Evolutionary conservation across 2,888 invertebrate species (phyloP).

Genomic region (Diarsia brunnea): DNA sequence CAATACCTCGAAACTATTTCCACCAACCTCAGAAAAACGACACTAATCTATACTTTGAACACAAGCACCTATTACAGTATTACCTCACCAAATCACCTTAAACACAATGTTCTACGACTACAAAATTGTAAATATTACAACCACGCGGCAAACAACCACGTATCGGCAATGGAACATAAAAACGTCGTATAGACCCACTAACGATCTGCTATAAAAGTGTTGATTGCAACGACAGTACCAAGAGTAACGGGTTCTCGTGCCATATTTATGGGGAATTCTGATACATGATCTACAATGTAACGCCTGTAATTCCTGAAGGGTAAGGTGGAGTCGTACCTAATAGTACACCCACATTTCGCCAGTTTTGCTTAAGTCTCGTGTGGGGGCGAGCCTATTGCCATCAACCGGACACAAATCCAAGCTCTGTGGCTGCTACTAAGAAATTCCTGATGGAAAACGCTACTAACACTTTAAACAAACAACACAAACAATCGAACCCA

Average conservation of each 20-base stretch:
- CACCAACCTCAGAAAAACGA: background rate
- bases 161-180: conserved; percentile 52
- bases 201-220: conserved; percentile 56
- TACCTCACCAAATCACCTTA: conserved; percentile 29
- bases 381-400: too few relatives aligned
- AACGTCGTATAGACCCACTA: conserved; percentile 45
- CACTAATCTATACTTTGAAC: conserved; percentile 12
- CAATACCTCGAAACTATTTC: background rate
- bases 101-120: conserved; percentile 30
- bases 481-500: too few relatives aligned
- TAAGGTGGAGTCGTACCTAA: too few relatives aligned
- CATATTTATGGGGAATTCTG: conserved; percentile 28
- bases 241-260: conserved; percentile 33
- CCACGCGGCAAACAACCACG: conserved; percentile 1
- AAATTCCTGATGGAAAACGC: too few relatives aligned
- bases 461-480: too few relatives aligned
- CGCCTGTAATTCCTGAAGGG: too few relatives aligned
- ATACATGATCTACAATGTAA: conserved; percentile 8
- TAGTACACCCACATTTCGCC: too few relatives aligned
- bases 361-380: too few relatives aligned
- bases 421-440: too few relatives aligned
- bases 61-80: background rate
- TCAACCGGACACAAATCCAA: too few relatives aligned
- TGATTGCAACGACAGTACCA: conserved; percentile 52
- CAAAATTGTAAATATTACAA: conserved; percentile 40